phyloP scores from a whole-genome alignment of 2,888 invertebrate genomes.

The Muscina levida region DNA sequence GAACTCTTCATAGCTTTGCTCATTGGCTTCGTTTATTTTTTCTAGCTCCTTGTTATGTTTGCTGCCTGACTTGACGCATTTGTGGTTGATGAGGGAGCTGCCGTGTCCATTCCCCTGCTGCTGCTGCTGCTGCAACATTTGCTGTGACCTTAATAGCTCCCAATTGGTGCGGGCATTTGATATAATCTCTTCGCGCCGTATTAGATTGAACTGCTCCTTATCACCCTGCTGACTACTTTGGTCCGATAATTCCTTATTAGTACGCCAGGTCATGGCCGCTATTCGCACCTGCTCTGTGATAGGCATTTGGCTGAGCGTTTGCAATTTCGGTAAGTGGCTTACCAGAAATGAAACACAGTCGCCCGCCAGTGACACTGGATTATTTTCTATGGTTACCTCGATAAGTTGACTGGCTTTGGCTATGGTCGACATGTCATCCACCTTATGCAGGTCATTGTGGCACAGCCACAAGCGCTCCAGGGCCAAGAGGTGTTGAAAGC shows the following conservation, averaged over 20 bases:
- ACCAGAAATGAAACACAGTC: constrained; percentile 91
- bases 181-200: constrained; percentile 90
- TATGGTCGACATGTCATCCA: constrained; percentile 92
- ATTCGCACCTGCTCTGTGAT: constrained; percentile 89
- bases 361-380: constrained; percentile 89
- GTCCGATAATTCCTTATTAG: constrained; percentile 86
- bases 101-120: constrained; percentile 67
- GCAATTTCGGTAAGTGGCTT: constrained; percentile 88
- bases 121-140: constrained; percentile 69
- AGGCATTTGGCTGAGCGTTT: constrained; percentile 88
- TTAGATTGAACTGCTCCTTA: constrained; percentile 81
- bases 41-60: constrained; percentile 68
- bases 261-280: constrained; percentile 90
- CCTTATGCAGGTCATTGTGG: constrained; percentile 83
- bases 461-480: constrained; percentile 83
- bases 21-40: constrained; percentile 75
- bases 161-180: constrained; percentile 93
- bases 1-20: constrained; percentile 69
- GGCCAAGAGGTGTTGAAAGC: constrained; percentile 89
- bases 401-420: constrained; percentile 88
- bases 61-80: background rate
- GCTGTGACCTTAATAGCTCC: constrained; percentile 88
- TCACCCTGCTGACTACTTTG: constrained; percentile 80
- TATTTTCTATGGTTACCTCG: constrained; percentile 93
- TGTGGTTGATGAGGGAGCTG: constrained; percentile 38